Percentiles rank a stretch among this genome's conserved stretches.
These are phyloP conservation scores for Pseudorhiza aurosa DNA, from an alignment of 30 jellyfish, hydroid and myxozoan genomes.

Conservation along the genomic window DNA sequence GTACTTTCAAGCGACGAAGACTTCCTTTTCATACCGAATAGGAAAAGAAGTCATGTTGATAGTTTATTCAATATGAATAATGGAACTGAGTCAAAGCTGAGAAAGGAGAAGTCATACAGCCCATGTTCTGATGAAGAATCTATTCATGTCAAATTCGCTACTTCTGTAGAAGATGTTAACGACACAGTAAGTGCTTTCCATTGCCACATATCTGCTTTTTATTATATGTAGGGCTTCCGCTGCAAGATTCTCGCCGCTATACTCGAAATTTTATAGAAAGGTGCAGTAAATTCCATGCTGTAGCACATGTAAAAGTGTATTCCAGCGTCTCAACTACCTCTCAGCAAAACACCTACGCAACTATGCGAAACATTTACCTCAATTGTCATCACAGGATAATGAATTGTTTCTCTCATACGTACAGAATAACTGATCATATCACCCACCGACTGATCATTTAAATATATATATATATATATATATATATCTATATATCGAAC, in stretches of 20 bases:
- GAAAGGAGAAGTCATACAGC: conserved; percentile 25
- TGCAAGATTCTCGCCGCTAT: neutral
- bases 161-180: conserved; percentile 8
- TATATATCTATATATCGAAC: too few relatives aligned
- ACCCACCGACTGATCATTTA: too few relatives aligned
- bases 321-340: too few relatives aligned
- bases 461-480: too few relatives aligned
- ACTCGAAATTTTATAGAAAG: neutral
- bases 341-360: too few relatives aligned
- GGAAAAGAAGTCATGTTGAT: conserved; percentile 36
- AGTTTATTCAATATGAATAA: conserved; percentile 5
- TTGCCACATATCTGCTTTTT: too few relatives aligned
- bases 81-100: conserved; percentile 3
- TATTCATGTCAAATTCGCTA: conserved; percentile 25
- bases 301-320: too few relatives aligned
- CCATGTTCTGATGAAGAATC: conserved; percentile 48
- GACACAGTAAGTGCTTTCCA: conserved; percentile 37
- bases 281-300: too few relatives aligned
- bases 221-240: neutral
- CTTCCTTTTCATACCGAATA: conserved; percentile 31
- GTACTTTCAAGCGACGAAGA: conserved; percentile 49
- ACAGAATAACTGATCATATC: too few relatives aligned
- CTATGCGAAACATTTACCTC: too few relatives aligned
- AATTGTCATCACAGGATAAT: too few relatives aligned
- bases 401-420: too few relatives aligned